These are phyloP conservation scores for Clamator glandarius DNA, from an alignment of 2,797 vertebrate species.

Conservation along the genomic window DNA sequence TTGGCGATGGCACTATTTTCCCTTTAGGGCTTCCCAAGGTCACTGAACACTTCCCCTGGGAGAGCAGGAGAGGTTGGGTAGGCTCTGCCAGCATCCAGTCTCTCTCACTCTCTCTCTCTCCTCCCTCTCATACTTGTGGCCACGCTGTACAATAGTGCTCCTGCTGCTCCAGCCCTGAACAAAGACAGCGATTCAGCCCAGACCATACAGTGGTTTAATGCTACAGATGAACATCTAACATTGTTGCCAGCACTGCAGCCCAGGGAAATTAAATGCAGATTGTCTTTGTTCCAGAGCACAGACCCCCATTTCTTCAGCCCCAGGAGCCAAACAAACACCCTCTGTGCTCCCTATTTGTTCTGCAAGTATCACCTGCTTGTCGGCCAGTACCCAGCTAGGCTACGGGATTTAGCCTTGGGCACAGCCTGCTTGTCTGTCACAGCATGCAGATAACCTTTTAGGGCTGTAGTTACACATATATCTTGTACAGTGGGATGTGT, in stretches of 20 bases:
- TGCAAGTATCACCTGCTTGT: neutral
- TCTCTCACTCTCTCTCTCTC: neutral
- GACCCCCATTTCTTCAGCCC: conserved; percentile 21
- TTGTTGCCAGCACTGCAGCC: conserved; percentile 16
- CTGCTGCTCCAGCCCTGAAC: neutral
- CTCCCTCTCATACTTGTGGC: rapidly evolving
- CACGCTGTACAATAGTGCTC: rapidly evolving
- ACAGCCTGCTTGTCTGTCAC: neutral
- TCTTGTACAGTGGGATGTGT: neutral
- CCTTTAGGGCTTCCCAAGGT: neutral
- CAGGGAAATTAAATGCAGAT: conserved; percentile 52
- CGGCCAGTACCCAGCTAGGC: neutral
- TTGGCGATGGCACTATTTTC: neutral
- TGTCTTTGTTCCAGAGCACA: conserved; percentile 10
- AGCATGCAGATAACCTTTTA: neutral
- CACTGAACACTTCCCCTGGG: neutral
- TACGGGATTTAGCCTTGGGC: neutral
- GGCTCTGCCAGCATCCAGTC: neutral
- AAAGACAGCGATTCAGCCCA: conserved; percentile 15
- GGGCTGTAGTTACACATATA: neutral
- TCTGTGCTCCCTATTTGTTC: conserved; percentile 21
- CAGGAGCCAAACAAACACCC: conserved; percentile 19
- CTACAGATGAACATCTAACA: conserved; percentile 27
- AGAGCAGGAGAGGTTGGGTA: neutral
- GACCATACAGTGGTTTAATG: rapidly evolving